Evolutionary conservation across 2,113 vertebrate genomes (phyloP), one percentile per base, ranked within the genome.

Genomic region (Ardeotis arabs): DNA sequence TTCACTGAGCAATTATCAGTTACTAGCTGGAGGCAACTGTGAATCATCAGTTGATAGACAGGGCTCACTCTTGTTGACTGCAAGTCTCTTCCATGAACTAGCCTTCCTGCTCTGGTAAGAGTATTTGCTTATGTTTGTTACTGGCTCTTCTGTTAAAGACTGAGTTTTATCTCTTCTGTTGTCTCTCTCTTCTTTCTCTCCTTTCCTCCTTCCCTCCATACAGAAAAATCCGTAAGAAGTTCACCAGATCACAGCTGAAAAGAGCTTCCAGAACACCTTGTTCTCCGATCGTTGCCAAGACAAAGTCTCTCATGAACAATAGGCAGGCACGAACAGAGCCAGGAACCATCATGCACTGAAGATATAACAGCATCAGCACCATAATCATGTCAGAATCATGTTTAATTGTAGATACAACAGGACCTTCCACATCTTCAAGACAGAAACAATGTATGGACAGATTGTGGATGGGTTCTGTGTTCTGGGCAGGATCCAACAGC

Each of bases 171-270:
- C 73, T 91, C 78, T 89, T 67, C 52, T 89, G 44, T 92, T 94
- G 35, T 95, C 64, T 97, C 85, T 95, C 55, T 95, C 35, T 90
- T 88, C 72, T 69, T 93, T 56, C 62, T 66, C 69, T 95, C 44
- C 33, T 94, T 67, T 92, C 58, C 33, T 97, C 37, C 69, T 92
- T 81, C 70, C 78, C 69, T 92, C 76, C 80, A 58, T 96, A 37
- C 93, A 97, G 97, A 97, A 98, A 89, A 97, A 96, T 96, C 93
- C 97, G 96, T 97, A 98, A 97, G 91, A 97, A 94, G 90, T 97
- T 97, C 92, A 96, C 96, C 44, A 96, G 95, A 55, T 96, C 79
- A 15, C 95, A 98, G 68, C 91, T 98, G 96, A 97, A 97, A 97
- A 97, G 91, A 97, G 97, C 96, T 93, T 98, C 97, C 88, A 96